Evolutionary conservation across 2,888 invertebrate species (phyloP).

Genomic region (Drosophila kanekoi): DNA sequence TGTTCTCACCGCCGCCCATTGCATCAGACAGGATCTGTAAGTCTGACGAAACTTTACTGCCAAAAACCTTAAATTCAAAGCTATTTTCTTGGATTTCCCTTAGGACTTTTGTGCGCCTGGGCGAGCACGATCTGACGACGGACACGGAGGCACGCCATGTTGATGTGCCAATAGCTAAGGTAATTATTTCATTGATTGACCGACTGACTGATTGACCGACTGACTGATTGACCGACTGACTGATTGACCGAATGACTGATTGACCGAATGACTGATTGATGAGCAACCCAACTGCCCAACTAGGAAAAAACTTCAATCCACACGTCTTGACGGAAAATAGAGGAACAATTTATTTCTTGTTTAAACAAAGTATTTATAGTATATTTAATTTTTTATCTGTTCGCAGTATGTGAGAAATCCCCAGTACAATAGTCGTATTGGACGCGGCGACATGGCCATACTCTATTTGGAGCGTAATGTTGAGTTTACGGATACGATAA

Average conservation of each 20-base stretch:
- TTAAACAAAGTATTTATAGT: no score
- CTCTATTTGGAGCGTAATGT: conserved; percentile 88
- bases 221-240: neutral
- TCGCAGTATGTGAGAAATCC: conserved; percentile 73
- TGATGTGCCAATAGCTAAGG: conserved; percentile 87
- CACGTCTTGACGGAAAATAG: no score
- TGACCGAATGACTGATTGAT: neutral
- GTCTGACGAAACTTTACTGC: conserved; percentile 17
- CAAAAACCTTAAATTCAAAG: neutral
- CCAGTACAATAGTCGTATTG: conserved; percentile 83
- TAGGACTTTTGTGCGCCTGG: conserved; percentile 88
- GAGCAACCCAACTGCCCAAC: neutral
- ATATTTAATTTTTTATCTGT: neutral
- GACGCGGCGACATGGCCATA: conserved; percentile 92
- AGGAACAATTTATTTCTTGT: no score
- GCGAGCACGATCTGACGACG: conserved; percentile 90
- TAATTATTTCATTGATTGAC: conserved; percentile 60
- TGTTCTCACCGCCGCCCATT: conserved; percentile 88
- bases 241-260: neutral
- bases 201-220: no score
- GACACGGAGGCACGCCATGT: conserved; percentile 87
- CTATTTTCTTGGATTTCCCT: neutral
- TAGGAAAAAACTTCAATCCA: no score
- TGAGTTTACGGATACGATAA: conserved; percentile 86
- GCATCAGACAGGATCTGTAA: conserved; percentile 80